Evolutionary conservation across 1,140 invertebrate genomes (phyloP), one percentile per base, ranked within the genome.

Genomic region (Amphibalanus amphitrite): DNA sequence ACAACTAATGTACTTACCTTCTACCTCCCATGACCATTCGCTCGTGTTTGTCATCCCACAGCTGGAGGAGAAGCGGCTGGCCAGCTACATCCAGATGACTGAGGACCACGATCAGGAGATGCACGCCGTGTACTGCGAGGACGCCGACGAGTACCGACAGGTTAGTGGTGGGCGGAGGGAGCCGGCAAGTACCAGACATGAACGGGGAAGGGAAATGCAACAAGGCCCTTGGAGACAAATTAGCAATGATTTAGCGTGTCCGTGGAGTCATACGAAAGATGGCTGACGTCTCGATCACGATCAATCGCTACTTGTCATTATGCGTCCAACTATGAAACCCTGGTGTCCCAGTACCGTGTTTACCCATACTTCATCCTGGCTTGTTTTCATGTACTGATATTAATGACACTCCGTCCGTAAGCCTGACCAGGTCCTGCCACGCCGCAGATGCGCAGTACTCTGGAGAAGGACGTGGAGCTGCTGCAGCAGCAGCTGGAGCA

Each of bases 401-500:
- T 15, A 13, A 59, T 59, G 47, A 13, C 13, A 59, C 13, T 59
- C 13, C 47, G 47, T 59, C 13, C 25, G 47, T 59, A 59, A n/a
- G n/a, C n/a, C n/a, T n/a, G n/a, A n/a, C n/a, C n/a, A n/a, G n/a
- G n/a, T n/a, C n/a, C n/a, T n/a, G n/a, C n/a, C n/a, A n/a, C n/a
- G 17, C 38, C 17, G 38, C 38, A 65, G 64, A 23, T 65, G 10
- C 64, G 64, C 3, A 65, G 64, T 25, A 65, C 64, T 8, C 64
- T 65, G 64, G 64, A 65, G 26, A 65, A 26, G 8, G 64, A 65
- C 64, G 64, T 65, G 64, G 64, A 91, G 78, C 84, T 85, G 29
- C 78, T 93, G 8, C 87, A 93, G 76, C 85, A 88, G 72, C 87
- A 93, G 78, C 78, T 93, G 30, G 86, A 92, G 76, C 86, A 86